phyloP scores from a whole-genome alignment of 2,888 invertebrate species.

The Aphidoletes aphidimyza region DNA sequence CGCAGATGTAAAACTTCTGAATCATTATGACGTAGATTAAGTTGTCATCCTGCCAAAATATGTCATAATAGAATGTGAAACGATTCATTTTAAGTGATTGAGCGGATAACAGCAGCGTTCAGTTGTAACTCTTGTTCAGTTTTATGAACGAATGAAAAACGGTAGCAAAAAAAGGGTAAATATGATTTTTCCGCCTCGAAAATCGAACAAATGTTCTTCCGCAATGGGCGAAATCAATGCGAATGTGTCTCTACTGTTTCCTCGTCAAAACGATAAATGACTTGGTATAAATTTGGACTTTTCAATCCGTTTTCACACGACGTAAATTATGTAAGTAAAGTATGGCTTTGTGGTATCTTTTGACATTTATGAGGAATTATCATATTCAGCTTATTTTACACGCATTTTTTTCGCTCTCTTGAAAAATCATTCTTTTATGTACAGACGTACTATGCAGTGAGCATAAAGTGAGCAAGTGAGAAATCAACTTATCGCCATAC shows the following conservation, averaged over 20 bases:
- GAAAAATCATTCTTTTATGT: background rate
- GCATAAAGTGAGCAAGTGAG: too few relatives aligned
- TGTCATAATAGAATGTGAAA: conserved; percentile 48
- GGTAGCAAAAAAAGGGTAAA: background rate
- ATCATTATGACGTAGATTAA: conserved; percentile 35
- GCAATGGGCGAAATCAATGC: too few relatives aligned
- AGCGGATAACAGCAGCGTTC: background rate
- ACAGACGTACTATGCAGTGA: too few relatives aligned
- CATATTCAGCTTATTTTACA: conserved; percentile 21
- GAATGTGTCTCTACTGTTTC: too few relatives aligned
- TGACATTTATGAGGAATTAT: conserved; percentile 34
- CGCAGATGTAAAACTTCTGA: background rate
- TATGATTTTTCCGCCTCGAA: too few relatives aligned
- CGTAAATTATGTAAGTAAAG: conserved; percentile 26
- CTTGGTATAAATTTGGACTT: too few relatives aligned
- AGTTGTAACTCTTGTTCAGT: background rate
- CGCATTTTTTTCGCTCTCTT: background rate
- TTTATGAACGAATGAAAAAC: background rate
- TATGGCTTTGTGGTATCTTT: background rate
- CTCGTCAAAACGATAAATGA: too few relatives aligned
- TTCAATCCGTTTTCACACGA: too few relatives aligned
- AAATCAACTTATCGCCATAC: conserved; percentile 30
- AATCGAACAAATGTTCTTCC: too few relatives aligned
- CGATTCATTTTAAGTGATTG: conserved; percentile 25
- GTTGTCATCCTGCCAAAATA: conserved; percentile 52